These are phyloP conservation scores for Phylloscopus trochiloides DNA, from an alignment of 2,113 vertebrate species.

Conservation along the genomic window DNA sequence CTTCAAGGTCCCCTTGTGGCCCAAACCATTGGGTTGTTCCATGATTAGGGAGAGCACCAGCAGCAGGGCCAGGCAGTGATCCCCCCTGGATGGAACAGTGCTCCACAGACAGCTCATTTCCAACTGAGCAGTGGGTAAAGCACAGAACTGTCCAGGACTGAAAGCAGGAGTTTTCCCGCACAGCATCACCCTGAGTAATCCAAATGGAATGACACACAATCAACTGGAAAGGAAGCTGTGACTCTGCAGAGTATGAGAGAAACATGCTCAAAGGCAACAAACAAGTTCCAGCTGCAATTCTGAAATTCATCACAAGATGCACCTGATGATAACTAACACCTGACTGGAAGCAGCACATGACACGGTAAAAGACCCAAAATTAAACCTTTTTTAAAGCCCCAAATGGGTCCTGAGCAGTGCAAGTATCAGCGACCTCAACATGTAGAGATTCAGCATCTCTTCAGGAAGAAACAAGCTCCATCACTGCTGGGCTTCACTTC, in stretches of 20 bases:
- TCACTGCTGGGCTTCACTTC: not conserved
- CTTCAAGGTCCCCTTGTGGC: too few relatives aligned
- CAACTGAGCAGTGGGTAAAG: not conserved
- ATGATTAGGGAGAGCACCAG: rapidly evolving
- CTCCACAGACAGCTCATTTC: not conserved
- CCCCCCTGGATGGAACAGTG: not conserved
- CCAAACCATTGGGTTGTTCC: not conserved
- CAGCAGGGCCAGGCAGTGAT: not conserved
- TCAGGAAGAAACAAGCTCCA: not conserved
- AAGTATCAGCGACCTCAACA: not conserved
- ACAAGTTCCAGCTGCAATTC: not conserved
- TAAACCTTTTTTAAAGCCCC: not conserved
- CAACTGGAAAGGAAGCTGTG: not conserved
- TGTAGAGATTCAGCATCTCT: not conserved
- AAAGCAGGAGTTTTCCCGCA: not conserved
- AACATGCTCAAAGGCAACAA: rapidly evolving
- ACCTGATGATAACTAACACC: not conserved
- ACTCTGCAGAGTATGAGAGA: not conserved
- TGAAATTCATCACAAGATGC: not conserved
- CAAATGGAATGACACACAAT: not conserved
- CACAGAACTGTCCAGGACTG: not conserved
- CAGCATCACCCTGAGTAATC: not conserved
- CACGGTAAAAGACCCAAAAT: not conserved
- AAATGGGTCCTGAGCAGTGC: not conserved
- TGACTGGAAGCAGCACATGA: not conserved